These are phyloP conservation scores for Hypsopygia costalis DNA, from an alignment of 2,888 invertebrate genomes.

Conservation along the genomic window DNA sequence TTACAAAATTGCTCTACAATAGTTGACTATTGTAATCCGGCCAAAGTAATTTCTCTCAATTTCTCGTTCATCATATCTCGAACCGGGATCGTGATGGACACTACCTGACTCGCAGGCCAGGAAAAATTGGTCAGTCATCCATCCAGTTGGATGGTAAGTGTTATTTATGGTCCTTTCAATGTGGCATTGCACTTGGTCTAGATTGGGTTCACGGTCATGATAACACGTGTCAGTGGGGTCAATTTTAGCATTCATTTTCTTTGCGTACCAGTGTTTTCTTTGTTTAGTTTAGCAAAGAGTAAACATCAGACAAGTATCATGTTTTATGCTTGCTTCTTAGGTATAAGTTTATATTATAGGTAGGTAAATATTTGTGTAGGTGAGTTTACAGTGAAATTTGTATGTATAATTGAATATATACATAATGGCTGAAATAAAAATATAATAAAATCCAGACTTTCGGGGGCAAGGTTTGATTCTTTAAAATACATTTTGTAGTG, in stretches of 20 bases:
- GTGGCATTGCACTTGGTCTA: constrained; percentile 67
- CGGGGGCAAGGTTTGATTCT: too few relatives aligned
- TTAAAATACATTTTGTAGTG: too few relatives aligned
- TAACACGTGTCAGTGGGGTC: constrained; percentile 16
- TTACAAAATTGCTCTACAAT: constrained; percentile 4
- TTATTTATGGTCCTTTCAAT: constrained; percentile 64
- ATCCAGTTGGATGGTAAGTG: constrained; percentile 58
- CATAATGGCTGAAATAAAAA: too few relatives aligned
- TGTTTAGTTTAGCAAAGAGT: too few relatives aligned
- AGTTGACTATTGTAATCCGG: constrained; percentile 33
- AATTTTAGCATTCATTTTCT: not conserved
- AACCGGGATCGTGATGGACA: constrained; percentile 12
- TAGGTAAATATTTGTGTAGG: too few relatives aligned
- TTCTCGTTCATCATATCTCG: constrained; percentile 27
- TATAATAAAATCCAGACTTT: too few relatives aligned
- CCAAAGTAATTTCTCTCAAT: constrained; percentile 43
- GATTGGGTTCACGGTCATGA: constrained; percentile 70
- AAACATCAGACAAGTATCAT: too few relatives aligned
- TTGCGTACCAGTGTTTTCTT: too few relatives aligned
- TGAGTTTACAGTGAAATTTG: too few relatives aligned
- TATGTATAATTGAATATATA: too few relatives aligned
- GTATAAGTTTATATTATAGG: too few relatives aligned
- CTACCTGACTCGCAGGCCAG: constrained; percentile 35
- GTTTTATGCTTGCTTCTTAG: too few relatives aligned
- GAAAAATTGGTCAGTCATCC: constrained; percentile 49